phyloP scores from a whole-genome alignment of 1,140 invertebrate species.

The Drosophila athabasca region DNA sequence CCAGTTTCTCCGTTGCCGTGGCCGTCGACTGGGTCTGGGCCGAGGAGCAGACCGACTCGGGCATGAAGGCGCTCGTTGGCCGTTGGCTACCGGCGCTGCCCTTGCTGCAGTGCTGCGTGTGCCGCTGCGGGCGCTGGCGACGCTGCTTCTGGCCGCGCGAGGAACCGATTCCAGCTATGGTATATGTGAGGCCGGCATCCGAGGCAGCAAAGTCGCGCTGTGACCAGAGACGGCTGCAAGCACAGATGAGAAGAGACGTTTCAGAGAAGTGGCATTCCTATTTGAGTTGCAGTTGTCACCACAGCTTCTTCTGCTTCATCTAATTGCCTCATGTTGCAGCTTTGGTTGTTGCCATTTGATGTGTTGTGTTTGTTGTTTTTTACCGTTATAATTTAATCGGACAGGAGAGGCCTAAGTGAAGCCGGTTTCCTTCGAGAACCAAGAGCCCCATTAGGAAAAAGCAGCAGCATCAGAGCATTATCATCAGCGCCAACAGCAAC shows the following conservation, averaged over 20 bases:
- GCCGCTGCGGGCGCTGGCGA: slow-evolving; percentile 63
- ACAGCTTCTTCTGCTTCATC: slow-evolving; percentile 41
- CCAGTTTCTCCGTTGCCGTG: slow-evolving; percentile 76
- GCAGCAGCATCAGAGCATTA: slow-evolving; percentile 14
- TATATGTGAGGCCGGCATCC: slow-evolving; percentile 78
- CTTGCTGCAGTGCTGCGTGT: slow-evolving; percentile 70
- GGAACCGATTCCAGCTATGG: slow-evolving; percentile 67
- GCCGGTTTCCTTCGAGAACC: slow-evolving; percentile 45
- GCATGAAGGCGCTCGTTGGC: slow-evolving; percentile 71
- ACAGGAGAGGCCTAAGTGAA: slow-evolving; percentile 49
- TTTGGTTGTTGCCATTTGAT: slow-evolving; percentile 18
- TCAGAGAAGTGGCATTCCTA: slow-evolving; percentile 39
- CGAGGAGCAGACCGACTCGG: slow-evolving; percentile 77
- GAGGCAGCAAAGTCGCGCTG: slow-evolving; percentile 79
- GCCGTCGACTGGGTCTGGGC: slow-evolving; percentile 78
- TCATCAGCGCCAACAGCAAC: slow-evolving; percentile 21
- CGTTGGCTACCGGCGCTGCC: slow-evolving; percentile 53
- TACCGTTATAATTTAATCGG: slow-evolving; percentile 74
- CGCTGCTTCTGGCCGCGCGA: slow-evolving; percentile 63
- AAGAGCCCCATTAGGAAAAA: slow-evolving; percentile 10
- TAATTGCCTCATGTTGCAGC: slow-evolving; percentile 45
- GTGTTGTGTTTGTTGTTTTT: slow-evolving; percentile 54
- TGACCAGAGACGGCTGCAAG: slow-evolving; percentile 63
- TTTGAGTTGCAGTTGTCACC: slow-evolving; percentile 54
- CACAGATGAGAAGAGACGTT: background rate